phyloP scores from a whole-genome alignment of 2,888 invertebrate genomes.

The Orchesellides sinensis region DNA sequence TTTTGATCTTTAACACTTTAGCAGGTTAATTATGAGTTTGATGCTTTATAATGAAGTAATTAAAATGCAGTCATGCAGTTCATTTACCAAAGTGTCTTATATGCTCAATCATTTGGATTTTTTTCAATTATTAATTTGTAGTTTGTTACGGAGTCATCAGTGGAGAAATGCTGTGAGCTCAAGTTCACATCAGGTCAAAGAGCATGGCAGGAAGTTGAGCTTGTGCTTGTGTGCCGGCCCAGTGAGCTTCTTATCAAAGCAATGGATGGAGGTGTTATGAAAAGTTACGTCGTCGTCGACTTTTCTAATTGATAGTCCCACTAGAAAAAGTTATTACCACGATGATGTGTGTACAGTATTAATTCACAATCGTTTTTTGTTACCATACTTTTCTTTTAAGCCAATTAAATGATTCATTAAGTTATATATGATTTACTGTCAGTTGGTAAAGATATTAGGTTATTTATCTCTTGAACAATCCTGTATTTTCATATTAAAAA shows the following conservation, averaged over 20 bases:
- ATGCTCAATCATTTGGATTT: constrained; percentile 23
- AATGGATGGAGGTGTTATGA: constrained; percentile 70
- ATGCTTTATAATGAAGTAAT: constrained; percentile 47
- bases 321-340: constrained; percentile 4
- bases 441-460: constrained; percentile 47
- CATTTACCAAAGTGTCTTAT: constrained; percentile 28
- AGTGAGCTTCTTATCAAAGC: constrained; percentile 72
- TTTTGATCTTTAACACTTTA: not conserved
- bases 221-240: constrained; percentile 70
- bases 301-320: constrained; percentile 64
- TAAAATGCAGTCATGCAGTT: constrained; percentile 60
- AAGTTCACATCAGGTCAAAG: constrained; percentile 72
- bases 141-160: constrained; percentile 73
- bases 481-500: constrained; percentile 33
- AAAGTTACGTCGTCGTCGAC: constrained; percentile 72
- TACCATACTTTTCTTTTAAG: constrained; percentile 31
- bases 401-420: constrained; percentile 52
- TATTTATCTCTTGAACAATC: constrained; percentile 50
- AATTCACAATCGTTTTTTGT: constrained; percentile 27
- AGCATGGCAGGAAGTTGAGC: constrained; percentile 73
- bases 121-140: constrained; percentile 41
- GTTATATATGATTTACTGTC: constrained; percentile 38
- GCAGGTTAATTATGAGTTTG: constrained; percentile 32
- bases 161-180: constrained; percentile 74
- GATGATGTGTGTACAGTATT: not conserved